Base-by-base conservation (phyloP, 1,140 invertebrate genomes). In the Drosophila orosa region DNA sequence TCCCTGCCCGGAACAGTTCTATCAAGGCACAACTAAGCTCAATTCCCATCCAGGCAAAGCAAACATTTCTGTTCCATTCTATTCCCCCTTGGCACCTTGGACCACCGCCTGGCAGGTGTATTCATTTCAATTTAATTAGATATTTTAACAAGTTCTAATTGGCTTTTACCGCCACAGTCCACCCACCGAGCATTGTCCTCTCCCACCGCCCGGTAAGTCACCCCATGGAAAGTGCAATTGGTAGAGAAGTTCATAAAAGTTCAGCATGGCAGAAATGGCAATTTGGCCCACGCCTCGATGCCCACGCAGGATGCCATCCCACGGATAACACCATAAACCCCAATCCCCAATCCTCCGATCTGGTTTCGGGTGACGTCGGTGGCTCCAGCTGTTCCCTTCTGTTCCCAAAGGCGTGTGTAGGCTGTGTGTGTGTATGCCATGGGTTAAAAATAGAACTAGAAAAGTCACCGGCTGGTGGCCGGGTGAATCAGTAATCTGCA, bases 401-500 rank as follows among this genome's bases (percentile, higher is more conserved):
- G 45, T 40, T 65, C 17, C 39, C 33, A 15, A 19, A 22, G 60
- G 25, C 24, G 35, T 39, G 35, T 29, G 19, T 24, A n/a, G 31
- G 63, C 39, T 37, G 40, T 44, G 44, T 65, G 44, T 31, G 22
- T 55, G 57, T n/a, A 9, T 33, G 19, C 42, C 10, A 17, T 33
- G 31, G 19, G 52, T 12, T 75, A 74, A 31, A 66, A 75, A 75
- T 75, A 75, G 71, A 52, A 54, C 39, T 58, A 58, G 72, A 57
- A 74, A 58, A 57, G 61, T 59, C 50, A 65, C 45, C 73, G 71
- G 59, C 59, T 74, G 54, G 54, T n/a, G 24, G 15, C 24, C 8
- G 71, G 52, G n/a, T 54, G 45, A 74, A 75, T 75, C 73, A 44
- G 73, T 57, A 75, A 58, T 75, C 71, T 75, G 71, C 60, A 74